These are phyloP conservation scores for Callospermophilus lateralis DNA, from an alignment of 2,113 vertebrate genomes.

Conservation along the genomic window DNA sequence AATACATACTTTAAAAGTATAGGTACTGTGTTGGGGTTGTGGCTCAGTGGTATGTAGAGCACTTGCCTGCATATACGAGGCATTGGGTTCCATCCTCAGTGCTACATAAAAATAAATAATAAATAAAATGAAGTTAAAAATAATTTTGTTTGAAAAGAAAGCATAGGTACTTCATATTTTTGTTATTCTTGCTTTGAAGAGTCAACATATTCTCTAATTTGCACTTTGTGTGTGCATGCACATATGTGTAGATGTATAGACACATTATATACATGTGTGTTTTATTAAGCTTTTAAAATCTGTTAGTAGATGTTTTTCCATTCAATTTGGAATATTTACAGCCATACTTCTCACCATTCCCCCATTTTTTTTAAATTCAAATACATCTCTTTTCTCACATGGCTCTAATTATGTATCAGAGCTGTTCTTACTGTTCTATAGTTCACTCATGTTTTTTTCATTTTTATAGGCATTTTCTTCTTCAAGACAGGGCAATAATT, in stretches of 20 bases:
- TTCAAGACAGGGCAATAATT: not conserved
- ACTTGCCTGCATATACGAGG: too few relatives aligned
- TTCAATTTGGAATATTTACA: not conserved
- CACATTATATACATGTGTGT: not conserved
- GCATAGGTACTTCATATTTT: not conserved
- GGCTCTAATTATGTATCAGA: not conserved
- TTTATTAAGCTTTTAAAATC: not conserved
- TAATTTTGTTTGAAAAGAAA: too few relatives aligned
- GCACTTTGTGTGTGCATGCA: not conserved
- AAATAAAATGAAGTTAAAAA: too few relatives aligned
- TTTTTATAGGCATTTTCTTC: not conserved
- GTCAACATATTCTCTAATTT: not conserved
- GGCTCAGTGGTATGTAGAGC: too few relatives aligned
- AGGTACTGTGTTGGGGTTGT: not conserved
- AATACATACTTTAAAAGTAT: not conserved
- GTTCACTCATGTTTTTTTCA: not conserved
- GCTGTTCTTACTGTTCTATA: not conserved
- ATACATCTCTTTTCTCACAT: not conserved
- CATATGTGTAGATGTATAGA: too few relatives aligned
- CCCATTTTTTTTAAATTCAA: not conserved
- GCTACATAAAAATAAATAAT: too few relatives aligned
- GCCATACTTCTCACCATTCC: not conserved
- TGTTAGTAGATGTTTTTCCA: not conserved
- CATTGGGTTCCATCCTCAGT: too few relatives aligned
- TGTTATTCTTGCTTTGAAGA: not conserved